A percentile compares a stretch with the other conserved stretches of the same genome.
These are phyloP conservation scores for Hypocryptadius cinnamomeus DNA, from an alignment of 2,113 vertebrate genomes.

Conservation along the genomic window DNA sequence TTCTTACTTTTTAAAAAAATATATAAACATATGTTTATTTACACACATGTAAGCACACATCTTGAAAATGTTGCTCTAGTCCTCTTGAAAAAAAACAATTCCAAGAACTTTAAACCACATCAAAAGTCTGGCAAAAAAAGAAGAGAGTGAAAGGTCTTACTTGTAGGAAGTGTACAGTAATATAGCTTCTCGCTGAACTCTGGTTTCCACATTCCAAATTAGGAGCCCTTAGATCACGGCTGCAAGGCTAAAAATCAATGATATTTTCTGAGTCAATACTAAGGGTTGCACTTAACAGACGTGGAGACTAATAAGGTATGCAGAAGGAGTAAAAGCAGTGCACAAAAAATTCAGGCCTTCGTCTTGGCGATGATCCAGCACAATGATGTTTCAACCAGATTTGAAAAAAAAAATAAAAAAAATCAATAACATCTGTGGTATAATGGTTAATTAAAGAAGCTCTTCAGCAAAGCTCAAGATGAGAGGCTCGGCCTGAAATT, in stretches of 20 bases:
- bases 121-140: neutral
- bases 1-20: no score
- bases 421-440: slow-evolving; percentile 99
- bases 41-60: neutral
- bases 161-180: slow-evolving; percentile 66
- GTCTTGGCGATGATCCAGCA: slow-evolving; percentile 90
- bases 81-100: neutral
- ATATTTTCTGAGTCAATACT: slow-evolving; percentile 96
- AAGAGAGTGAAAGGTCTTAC: slow-evolving; percentile 62
- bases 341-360: slow-evolving; percentile 83
- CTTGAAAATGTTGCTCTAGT: neutral
- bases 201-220: slow-evolving; percentile 83
- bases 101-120: neutral
- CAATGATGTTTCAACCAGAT: slow-evolving; percentile 93
- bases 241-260: slow-evolving; percentile 94
- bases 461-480: slow-evolving; percentile 94
- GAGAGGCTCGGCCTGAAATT: slow-evolving; percentile 94
- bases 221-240: slow-evolving; percentile 80
- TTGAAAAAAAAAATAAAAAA: slow-evolving; percentile 69
- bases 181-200: slow-evolving; percentile 64
- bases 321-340: slow-evolving; percentile 85
- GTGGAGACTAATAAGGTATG: slow-evolving; percentile 99
- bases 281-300: slow-evolving; percentile 89
- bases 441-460: slow-evolving; percentile 99
- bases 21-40: neutral